Evolutionary conservation across 2,888 invertebrate genomes (phyloP).

Genomic region (Archaeoteleia sp.): DNA sequence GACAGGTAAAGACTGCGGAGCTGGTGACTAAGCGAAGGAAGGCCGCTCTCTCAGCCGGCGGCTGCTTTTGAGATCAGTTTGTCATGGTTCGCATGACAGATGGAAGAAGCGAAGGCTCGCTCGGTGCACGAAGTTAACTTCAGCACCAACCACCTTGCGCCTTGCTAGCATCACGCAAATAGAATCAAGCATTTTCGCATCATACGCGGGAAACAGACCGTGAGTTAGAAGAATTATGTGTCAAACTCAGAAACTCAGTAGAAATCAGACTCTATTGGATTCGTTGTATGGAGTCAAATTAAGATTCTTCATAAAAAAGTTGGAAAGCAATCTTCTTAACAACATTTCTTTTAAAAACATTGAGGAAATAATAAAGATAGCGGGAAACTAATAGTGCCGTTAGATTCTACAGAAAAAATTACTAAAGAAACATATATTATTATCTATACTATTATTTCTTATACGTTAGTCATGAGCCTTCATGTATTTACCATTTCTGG

Average conservation of each 20-base stretch:
- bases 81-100: constrained; percentile 74
- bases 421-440: too few species aligned
- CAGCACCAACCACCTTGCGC: constrained; percentile 58
- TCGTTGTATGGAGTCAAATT: too few species aligned
- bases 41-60: constrained; percentile 64
- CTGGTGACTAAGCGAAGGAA: constrained; percentile 62
- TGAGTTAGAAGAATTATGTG: constrained; percentile 14
- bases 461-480: too few species aligned
- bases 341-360: too few species aligned
- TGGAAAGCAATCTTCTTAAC: too few species aligned
- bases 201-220: constrained; percentile 15
- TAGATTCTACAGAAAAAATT: too few species aligned
- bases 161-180: constrained; percentile 50
- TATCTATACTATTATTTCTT: too few species aligned
- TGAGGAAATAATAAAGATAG: too few species aligned
- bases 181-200: constrained; percentile 40
- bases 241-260: constrained; percentile 7
- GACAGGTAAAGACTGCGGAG: constrained; percentile 67
- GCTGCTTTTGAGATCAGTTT: constrained; percentile 74
- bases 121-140: constrained; percentile 39
- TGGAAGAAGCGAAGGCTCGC: constrained; percentile 64
- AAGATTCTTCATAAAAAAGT: too few species aligned
- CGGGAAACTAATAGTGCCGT: too few species aligned
- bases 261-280: neutral
- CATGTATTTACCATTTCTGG: too few species aligned